Evolutionary conservation across 2,888 invertebrate genomes (phyloP), one percentile per base, ranked within the genome.

Genomic region (Elgonia sp.): DNA sequence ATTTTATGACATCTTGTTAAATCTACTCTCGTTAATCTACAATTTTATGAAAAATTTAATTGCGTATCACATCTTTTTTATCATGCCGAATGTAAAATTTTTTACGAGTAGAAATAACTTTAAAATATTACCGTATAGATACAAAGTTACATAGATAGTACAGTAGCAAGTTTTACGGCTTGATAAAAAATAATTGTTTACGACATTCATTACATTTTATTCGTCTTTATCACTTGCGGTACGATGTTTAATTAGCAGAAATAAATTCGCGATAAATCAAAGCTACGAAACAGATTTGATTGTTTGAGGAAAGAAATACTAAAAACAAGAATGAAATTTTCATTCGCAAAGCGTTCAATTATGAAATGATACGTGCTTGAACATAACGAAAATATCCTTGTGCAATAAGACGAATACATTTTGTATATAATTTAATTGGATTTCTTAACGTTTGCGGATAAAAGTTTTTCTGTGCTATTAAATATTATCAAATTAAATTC

Each of bases 21-120:
- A 60, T 60, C 60, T 60, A 60, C 21, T 9, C 60, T 60, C 60
- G 60, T 60, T 60, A 60, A 60, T 60, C 60, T 60, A n/a, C 62
- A 63, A 63, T 63, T 63, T 63, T 39, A 63, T 63, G 39, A 63
- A 63, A 63, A 63, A 63, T 63, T 63, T 63, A 63, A 63, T 63
- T 63, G 62, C 62, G 39, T 39, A 63, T 63, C 62, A 18, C 37
- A 37, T 37, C 37, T 18, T 37, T 63, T 63, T 63, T 63, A 63
- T 63, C 62, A 39, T 63, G 39, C 62, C 39, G 62, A 37, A 63
- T 63, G 62, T 63, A 39, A 63, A 63, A 37, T 63, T 63, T 63
- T 63, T 39, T 63, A 63, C 39, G 62, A 63, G 16, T 8, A 63
- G n/a, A 39, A 37, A 63, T 63, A 63, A 63, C 62, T 63, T 63